Evolutionary conservation across 2,888 invertebrate species (phyloP), one percentile per base, ranked within the genome.

Genomic region (Lepidochrysops patricia): DNA sequence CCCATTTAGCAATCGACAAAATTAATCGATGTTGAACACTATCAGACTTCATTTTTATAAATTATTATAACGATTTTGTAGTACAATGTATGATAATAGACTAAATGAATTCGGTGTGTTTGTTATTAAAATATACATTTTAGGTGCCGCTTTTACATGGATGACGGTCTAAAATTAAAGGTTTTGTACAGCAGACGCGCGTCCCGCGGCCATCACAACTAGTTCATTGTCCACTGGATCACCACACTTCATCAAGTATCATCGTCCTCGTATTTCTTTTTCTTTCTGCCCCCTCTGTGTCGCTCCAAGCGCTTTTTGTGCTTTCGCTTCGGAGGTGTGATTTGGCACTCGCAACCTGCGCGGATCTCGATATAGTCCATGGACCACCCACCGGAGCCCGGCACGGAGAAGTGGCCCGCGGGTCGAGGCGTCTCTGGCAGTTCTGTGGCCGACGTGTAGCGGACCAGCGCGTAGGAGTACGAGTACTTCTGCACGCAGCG

Each of bases 311-410:
- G 68, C 61, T 76, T 79, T 63, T 73, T 72, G 63, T 76, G 76
- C 67, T 90, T 90, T 69, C 86, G 84, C 73, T 89, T 91, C 64
- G 88, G 87, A 37, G 93, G 92, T 72, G 87, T 90, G 64, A 96
- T 91, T 77, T 94, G 93, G 83, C 97, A 97, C 73, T 94, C 93
- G 84, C 97, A 97, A 37, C 96, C 97, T 68, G 95, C 94, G 62
- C 96, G 91, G 64, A 97, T 93, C 71, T 91, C 90, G 71, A 97
- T 95, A 84, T 96, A 95, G 87, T 96, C 96, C 82, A 96, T 88
- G 64, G 93, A 92, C 93, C 94, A 96, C 60, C 91, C 91, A 2
- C 86, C 90, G 3, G 88, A 87, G 1, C 90, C 90, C 1, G 92
- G 90, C 66, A 92, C 84, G 1, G 84, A 77, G 70, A 86, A 83